Evolutionary conservation across 2,888 invertebrate genomes (phyloP), one percentile per base, ranked within the genome.

Genomic region (Hyposoter didymator): DNA sequence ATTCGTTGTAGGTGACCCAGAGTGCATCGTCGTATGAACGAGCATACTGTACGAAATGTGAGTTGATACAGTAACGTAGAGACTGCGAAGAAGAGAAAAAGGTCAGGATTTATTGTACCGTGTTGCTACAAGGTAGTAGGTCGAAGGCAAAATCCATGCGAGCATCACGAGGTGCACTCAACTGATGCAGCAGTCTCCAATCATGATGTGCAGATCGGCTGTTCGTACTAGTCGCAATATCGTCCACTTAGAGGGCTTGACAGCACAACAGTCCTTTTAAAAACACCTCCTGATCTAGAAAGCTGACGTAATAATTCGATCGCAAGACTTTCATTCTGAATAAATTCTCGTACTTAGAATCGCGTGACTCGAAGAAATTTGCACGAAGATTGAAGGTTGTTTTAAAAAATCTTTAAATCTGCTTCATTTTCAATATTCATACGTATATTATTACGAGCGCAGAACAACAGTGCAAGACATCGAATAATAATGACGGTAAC

Each of bases 31-130:
- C 47, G 47, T 69, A 17, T 8, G 69, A 1, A 47, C 28, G 28
- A 64, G 64, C 2, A 64, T n/a, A 35, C 39, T 64, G 35, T 72
- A 35, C 35, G 1, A 4, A 32, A 49, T 12, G 19, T 69, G 69
- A 47, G 28, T 43, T 17, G 45, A 28, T 69, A 47, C 8, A 8
- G 28, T 47, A 69, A 67, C 45, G 67, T 22, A 69, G 28, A 17
- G 17, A 69, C n/a, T 70, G 1, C 6, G 35, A 4, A 39, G 7
- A 12, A 35, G 64, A 64, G 75, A 75, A 75, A 75, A 75, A 75
- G 75, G 75, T 75, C 64, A 75, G 8, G 47, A 64, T 64, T 75
- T 75, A 75, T 64, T 62, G 62, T 55, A 47, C 12, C 35, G 35
- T 64, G 32, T 47, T 32, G 64, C n/a, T 28, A 47, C 62, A 43